Base-by-base conservation (phyloP, 1,140 invertebrate species). In the Dendrolimus punctatus region DNA sequence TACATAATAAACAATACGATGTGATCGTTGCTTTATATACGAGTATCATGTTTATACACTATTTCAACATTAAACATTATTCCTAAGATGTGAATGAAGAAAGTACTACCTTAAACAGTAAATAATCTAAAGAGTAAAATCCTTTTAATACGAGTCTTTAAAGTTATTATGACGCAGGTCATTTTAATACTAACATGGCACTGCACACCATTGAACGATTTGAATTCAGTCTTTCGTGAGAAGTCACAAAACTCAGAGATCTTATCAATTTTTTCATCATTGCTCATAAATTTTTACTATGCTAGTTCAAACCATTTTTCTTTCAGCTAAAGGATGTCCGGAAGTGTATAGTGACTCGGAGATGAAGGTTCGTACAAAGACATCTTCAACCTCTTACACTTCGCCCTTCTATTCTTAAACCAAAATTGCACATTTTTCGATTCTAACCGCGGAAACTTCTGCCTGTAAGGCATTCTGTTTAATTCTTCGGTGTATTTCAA, bases 391-490 rank as follows among this genome's bases (percentile, higher is more conserved):
- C 97, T 89, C 85, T 99, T 99, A 76, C 96, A 97, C 84, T 99
- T 99, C 60, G 98, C 98, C 46, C 97, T 89, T 46, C 97, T 92
- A 80, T 99, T 99, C 85, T 98, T 98, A 82, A 96, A 96, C 95
- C 95, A 96, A 78, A 99, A 97, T 85, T 99, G 97, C 50, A 99
- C 96, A 78, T 99, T 99, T 87, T 99, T 99, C 9, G 97, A 96
- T 82, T 99, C 97, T 38, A 99, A 88, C 36, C 96, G 92, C 0
- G 97, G 98, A 83, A 99, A 99, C 82, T 99, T 98, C 79, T 98
- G 96, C 66, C 97, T 90, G 80, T 98, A 96, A 38, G 95, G 95
- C 92, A 98, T 97, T 49, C 93, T 91, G 78, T 99, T 99, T 58
- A 99, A 87, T 72, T 98, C 96, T 69, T 98, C 97, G 2, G 97